phyloP scores from a whole-genome alignment of 2,797 vertebrate species.

The Monodelphis domestica region DNA sequence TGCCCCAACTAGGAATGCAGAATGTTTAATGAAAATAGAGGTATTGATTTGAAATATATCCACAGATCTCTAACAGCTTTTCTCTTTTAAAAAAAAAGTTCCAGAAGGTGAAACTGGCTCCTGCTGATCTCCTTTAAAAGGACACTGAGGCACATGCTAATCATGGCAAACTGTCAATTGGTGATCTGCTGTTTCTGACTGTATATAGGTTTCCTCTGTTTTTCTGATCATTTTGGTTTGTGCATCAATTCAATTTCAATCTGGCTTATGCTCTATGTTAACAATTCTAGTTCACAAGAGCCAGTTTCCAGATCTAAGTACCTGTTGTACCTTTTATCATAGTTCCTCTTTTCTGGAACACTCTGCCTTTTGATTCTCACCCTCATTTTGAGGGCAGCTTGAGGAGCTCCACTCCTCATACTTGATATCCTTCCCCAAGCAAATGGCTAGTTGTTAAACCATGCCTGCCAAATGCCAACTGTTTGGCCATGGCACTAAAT shows the following conservation, averaged over 20 bases:
- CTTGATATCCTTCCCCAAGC: neutral
- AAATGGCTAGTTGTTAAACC: neutral
- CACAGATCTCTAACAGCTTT: neutral
- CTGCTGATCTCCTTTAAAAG: neutral
- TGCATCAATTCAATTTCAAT: neutral
- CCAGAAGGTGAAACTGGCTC: neutral
- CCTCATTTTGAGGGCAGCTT: neutral
- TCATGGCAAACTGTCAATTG: neutral
- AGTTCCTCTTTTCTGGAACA: neutral
- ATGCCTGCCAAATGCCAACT: neutral
- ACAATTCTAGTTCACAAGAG: neutral
- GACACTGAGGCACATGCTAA: neutral
- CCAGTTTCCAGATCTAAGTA: neutral
- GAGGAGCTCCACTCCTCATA: neutral
- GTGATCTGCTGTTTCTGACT: neutral
- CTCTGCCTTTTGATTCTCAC: neutral
- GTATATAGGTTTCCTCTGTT: neutral
- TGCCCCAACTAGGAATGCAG: slow-evolving; percentile 35
- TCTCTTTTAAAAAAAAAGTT: neutral
- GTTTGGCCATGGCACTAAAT: neutral
- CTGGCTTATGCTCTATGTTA: neutral
- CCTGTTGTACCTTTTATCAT: neutral
- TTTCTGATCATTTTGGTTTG: neutral
- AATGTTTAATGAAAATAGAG: neutral
- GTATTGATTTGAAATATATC: slow-evolving; percentile 11